A percentile compares a stretch with the other conserved stretches of the same genome.
These are phyloP conservation scores for Phymastichus coffea DNA, from an alignment of 1,140 invertebrate species.

Conservation along the genomic window DNA sequence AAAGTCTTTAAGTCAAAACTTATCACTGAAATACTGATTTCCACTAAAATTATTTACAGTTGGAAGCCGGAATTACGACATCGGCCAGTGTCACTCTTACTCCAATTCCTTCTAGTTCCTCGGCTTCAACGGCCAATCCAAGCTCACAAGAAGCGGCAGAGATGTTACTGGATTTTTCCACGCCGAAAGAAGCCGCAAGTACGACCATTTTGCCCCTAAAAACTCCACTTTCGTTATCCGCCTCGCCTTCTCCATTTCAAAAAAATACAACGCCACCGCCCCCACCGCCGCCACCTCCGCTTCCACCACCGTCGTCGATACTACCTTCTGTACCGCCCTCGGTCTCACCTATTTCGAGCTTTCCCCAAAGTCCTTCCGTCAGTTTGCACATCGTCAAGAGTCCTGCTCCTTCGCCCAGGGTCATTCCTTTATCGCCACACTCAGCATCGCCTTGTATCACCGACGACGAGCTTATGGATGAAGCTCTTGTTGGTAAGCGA, in stretches of 20 bases:
- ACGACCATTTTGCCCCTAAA: constrained; percentile 32
- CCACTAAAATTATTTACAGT: background rate
- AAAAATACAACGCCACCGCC: constrained; percentile 58
- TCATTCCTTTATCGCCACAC: constrained; percentile 68
- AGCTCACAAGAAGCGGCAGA: constrained; percentile 63
- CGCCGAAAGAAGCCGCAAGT: constrained; percentile 51
- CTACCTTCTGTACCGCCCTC: constrained; percentile 8
- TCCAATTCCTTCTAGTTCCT: constrained; percentile 21
- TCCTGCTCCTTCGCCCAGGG: constrained; percentile 69
- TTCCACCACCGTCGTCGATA: constrained; percentile 1
- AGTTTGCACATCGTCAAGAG: constrained; percentile 78
- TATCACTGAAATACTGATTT: no score
- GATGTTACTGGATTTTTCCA: constrained; percentile 66
- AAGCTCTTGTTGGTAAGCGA: constrained; percentile 73
- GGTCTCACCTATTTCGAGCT: constrained; percentile 31
- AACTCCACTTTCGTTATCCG: constrained; percentile 19
- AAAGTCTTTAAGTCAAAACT: no score
- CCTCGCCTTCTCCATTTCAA: constrained; percentile 56
- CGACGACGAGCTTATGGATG: constrained; percentile 88
- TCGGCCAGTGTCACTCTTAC: constrained; percentile 5
- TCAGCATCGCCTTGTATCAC: constrained; percentile 79
- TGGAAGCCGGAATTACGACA: constrained; percentile 4
- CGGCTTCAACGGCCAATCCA: constrained; percentile 30
- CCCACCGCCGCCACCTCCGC: constrained; percentile 30
- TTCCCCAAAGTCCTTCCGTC: constrained; percentile 68